Percentiles rank a stretch among this genome's conserved stretches.
These are phyloP conservation scores for Himalopsyche phryganea DNA, from an alignment of 1,140 invertebrate genomes.

Conservation along the genomic window DNA sequence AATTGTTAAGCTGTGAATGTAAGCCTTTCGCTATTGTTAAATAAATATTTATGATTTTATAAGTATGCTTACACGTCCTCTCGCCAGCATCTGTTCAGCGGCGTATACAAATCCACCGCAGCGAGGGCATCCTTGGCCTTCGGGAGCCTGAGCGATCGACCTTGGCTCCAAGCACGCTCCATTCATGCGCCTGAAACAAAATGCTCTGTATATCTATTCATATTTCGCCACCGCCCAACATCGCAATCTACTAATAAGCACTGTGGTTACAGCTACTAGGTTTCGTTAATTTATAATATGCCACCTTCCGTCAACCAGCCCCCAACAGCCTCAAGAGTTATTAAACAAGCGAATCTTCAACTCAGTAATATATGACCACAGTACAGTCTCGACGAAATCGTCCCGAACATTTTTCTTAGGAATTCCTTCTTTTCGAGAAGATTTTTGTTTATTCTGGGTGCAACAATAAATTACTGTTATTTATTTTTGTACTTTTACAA, in stretches of 20 bases:
- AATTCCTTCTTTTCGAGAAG: too few relatives aligned
- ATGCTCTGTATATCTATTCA: conserved; percentile 1
- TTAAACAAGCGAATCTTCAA: conserved; percentile 29
- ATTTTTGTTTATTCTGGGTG: too few relatives aligned
- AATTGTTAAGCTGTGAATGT: too few relatives aligned
- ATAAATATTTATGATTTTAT: background rate
- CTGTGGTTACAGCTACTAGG: conserved; percentile 28
- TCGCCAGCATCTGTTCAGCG: conserved; percentile 90
- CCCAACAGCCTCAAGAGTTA: conserved; percentile 27
- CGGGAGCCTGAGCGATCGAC: conserved; percentile 76
- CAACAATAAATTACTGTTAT: too few relatives aligned
- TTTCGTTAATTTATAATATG: conserved; percentile 27
- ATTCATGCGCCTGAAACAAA: conserved; percentile 42
- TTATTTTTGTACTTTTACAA: too few relatives aligned
- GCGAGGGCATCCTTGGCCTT: conserved; percentile 84
- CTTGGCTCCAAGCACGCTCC: conserved; percentile 65
- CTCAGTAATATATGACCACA: conserved; percentile 15
- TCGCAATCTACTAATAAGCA: conserved; percentile 25
- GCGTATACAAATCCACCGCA: conserved; percentile 91
- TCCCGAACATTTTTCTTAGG: too few relatives aligned
- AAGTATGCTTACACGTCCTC: conserved; percentile 72
- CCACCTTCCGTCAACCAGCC: conserved; percentile 27
- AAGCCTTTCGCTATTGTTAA: too few relatives aligned
- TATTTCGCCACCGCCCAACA: background rate
- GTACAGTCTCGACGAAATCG: background rate